Base-by-base conservation (phyloP, 2,888 invertebrate genomes). In the Parnassius apollo region DNA sequence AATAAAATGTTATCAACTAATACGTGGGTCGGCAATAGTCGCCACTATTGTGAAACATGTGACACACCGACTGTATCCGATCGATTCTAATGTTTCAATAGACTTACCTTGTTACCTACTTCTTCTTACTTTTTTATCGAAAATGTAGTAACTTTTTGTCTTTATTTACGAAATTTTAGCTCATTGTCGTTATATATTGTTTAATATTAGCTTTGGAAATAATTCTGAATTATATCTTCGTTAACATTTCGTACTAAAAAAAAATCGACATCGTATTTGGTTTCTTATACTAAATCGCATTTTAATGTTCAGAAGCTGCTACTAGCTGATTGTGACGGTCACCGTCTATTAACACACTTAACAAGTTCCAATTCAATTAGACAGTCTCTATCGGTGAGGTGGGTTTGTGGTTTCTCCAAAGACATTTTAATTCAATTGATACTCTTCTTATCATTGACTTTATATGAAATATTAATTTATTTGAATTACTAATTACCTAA, bases 251-350 rank as follows among this genome's bases (percentile, higher is more conserved):
- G 73, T 74, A 76, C 78, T 77, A 74, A 72, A 72, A 75, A 59
- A 75, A 76, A 82, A 80, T 77, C 83, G 82, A 82, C 77, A 77
- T 80, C 82, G 76, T 70, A 75, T 77, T 76, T 73, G 70, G 69
- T 76, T 78, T 76, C 76, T 82, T 84, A 83, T 81, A 76, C 83
- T 84, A 85, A 86, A 87, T 87, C 66, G 77, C 72, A 75, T 85
- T 88, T 88, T 87, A 88, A 90, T 86, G 82, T 71, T 73, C 73
- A 67, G 60, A 57, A 64, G 64, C 75, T 77, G 74, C 71, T 67
- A 73, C 65, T 69, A 64, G 71, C 71, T 70, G 70, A 78, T 78
- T 78, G 71, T 76, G 78, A 78, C 71, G 73, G 76, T 69, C 76
- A 70, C 70, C 69, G 71, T 76, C 78, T 80, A 85, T 83, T 83